A percentile compares a stretch with the other conserved stretches of the same genome.
These are phyloP conservation scores for Diogma glabrata DNA, from an alignment of 2,888 invertebrate species.

Conservation along the genomic window DNA sequence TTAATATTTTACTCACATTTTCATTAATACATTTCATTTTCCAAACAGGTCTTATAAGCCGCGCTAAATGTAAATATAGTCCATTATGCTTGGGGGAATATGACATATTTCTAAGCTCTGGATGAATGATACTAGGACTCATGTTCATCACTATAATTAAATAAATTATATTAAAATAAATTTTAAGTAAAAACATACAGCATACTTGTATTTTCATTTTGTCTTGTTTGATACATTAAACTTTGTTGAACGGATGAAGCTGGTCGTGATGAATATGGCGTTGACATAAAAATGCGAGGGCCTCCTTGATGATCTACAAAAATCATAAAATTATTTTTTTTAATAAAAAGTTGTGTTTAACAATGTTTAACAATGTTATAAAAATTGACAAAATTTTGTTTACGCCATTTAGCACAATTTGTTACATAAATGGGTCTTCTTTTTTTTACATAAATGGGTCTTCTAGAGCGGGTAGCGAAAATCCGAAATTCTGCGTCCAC, in stretches of 20 bases:
- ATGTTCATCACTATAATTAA: slow-evolving; percentile 5
- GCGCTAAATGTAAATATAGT: slow-evolving; percentile 78
- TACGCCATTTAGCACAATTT: no score
- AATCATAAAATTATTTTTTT: no score
- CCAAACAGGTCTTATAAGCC: slow-evolving; percentile 86
- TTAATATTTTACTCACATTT: slow-evolving; percentile 12
- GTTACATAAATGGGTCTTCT: no score
- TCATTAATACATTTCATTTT: slow-evolving; percentile 60
- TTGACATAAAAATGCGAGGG: slow-evolving; percentile 32
- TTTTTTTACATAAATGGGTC: no score
- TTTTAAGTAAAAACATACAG: background rate
- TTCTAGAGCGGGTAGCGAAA: no score
- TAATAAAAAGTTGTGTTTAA: no score
- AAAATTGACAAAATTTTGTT: no score
- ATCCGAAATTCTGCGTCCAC: no score
- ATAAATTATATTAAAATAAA: background rate
- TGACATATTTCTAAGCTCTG: slow-evolving; percentile 5
- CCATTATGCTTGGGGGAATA: slow-evolving; percentile 85
- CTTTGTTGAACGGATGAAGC: slow-evolving; percentile 24
- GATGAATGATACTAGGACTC: background rate
- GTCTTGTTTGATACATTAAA: slow-evolving; percentile 35
- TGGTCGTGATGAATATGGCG: slow-evolving; percentile 26
- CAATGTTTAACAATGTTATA: no score
- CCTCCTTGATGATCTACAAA: background rate
- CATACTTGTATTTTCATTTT: slow-evolving; percentile 37